These are phyloP conservation scores for Drosophila aldrichi DNA, from an alignment of 2,888 invertebrate species.

Conservation along the genomic window DNA sequence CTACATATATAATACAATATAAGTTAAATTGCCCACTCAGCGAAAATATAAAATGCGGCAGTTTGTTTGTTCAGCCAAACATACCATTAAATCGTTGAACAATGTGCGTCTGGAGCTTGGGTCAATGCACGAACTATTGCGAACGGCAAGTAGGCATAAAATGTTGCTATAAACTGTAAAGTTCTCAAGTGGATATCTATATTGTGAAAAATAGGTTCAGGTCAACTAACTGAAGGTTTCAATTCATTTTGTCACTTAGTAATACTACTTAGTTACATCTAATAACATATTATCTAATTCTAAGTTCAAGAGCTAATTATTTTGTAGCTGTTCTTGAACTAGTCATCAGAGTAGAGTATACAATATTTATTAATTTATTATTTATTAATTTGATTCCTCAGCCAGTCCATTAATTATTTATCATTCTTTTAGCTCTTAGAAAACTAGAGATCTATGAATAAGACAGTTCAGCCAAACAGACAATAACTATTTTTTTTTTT, in stretches of 20 bases:
- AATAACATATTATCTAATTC: too few species aligned
- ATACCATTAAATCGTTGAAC: constrained; percentile 32
- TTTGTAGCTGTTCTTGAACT: too few species aligned
- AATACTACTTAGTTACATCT: too few species aligned
- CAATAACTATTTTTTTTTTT: too few species aligned
- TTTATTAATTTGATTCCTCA: too few species aligned
- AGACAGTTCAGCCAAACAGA: too few species aligned
- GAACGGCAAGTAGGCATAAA: neutral
- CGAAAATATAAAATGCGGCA: constrained; percentile 38
- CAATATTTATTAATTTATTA: too few species aligned
- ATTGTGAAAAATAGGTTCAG: neutral
- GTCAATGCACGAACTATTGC: constrained; percentile 45
- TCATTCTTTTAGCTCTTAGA: too few species aligned
- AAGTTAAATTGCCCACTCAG: constrained; percentile 41
- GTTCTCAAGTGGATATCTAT: neutral
- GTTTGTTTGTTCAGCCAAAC: constrained; percentile 34
- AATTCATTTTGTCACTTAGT: neutral
- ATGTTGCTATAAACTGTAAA: neutral
- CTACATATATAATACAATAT: constrained; percentile 16
- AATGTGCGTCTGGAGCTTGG: constrained; percentile 22
- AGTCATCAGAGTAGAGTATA: too few species aligned
- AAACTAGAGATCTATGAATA: too few species aligned
- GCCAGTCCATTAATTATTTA: too few species aligned
- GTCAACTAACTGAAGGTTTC: constrained; percentile 1
- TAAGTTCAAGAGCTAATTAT: too few species aligned